Evolutionary conservation across 1,140 invertebrate genomes (phyloP), one percentile per base, ranked within the genome.

Genomic region (Drosophila tropicalis): DNA sequence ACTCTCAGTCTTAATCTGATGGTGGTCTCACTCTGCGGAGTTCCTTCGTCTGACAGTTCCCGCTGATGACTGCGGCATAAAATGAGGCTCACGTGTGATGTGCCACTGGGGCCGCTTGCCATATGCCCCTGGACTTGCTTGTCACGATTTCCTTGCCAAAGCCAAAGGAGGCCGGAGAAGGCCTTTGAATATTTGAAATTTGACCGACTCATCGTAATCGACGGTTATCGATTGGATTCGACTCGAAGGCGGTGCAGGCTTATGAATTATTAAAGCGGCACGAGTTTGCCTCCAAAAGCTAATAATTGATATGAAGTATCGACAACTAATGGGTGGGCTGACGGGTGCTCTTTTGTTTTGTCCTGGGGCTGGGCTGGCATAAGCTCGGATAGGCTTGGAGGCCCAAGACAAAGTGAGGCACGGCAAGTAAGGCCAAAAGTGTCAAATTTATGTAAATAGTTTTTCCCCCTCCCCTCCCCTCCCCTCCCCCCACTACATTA

Each of bases 381-480:
- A 22, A 22, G 19, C 19, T 25, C 0, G 13, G 12, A 25, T 32
- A 13, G 22, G 54, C 12, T 22, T 41, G 5, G 5, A 19, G 9
- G 22, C 61, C 40, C 6, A 13, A 39, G 36, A 39, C 36, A 39
- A 39, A n/a, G n/a, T 25, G 4, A 29, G 13, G 41, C 66, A 64
- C 39, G 66, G 69, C 39, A 68, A 29, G 22, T 29, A 58, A 64
- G 47, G 66, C 66, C 39, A 68, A 29, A 29, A 76, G 84, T 89
- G 83, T 87, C 83, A 74, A 83, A 83, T 77, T 86, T 79, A 79
- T 71, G 72, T 73, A 83, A 83, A 83, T 79, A 56, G 66, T 67
- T 58, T 62, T 66, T 7, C 10, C n/a, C 25, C 29, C 22, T 19
- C 12, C 62, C 39, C 29, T 25, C 58, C 56, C 32, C 62, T 54